Base-by-base conservation (phyloP, 2,888 invertebrate species). In the Calephelis perditalis region DNA sequence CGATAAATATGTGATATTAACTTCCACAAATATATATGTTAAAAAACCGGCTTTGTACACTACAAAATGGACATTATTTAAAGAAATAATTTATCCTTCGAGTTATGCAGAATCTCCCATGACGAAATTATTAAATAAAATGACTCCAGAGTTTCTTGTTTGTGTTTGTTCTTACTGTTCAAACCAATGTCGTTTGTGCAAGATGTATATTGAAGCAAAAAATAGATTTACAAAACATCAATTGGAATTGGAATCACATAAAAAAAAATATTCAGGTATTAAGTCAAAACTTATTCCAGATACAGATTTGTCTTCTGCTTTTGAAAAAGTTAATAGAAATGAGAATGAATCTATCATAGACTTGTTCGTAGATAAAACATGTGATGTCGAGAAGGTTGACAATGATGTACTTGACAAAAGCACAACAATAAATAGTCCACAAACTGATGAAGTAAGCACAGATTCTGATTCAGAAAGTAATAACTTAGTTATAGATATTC, bases 1-100 rank as follows among this genome's bases (percentile, higher is more conserved):
- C 36, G 36, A 54, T 35, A n/a, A 54, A 36, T 54, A 54, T 35
- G 35, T 54, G 1, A 54, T 54, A 54, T 11, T 54, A n/a, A 54
- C 52, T 5, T 9, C 11, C 35, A 36, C 11, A 3, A 54, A 36
- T 35, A 35, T 54, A 5, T 52, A 35, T 11, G 52, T 52, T 26
- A 52, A 54, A 36, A 6, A 26, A 3, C 35, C 52, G 0, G 11
- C 10, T 7, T 7, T 54, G 7, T 54, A 54, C 35, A 36, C 52
- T n/a, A 10, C 35, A 5, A 35, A 35, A 7, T 3, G 2, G 11
- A 3, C 5, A 7, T 10, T 7, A 10, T 35, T 54, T 6, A 7
- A 11, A 1, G 52, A 54, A 36, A 54, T 54, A 11, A 15, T n/a
- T 3, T 54, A 54, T 54, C 52, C 52, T 1, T 35, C 52, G 1